Percentiles rank a stretch among this genome's conserved stretches.
phyloP scores from a whole-genome alignment of 2,797 vertebrate species.

The Pseudomugil gertrudae region DNA sequence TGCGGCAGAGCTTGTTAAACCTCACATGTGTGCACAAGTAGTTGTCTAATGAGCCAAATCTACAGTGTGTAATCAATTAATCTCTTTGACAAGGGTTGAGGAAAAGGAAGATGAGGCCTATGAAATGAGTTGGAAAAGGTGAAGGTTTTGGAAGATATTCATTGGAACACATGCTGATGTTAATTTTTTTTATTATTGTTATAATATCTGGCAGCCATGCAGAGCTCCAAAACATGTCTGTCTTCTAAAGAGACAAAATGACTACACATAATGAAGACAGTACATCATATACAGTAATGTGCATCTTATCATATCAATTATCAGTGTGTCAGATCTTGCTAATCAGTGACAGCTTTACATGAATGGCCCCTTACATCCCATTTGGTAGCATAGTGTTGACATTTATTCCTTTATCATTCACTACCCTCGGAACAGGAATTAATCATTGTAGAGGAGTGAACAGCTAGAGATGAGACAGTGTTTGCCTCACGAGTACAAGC shows the following conservation, averaged over 20 bases:
- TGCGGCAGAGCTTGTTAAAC: slow-evolving; percentile 52
- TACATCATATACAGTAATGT: slow-evolving; percentile 2
- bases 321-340: neutral
- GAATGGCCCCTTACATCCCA: neutral
- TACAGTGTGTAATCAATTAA: slow-evolving; percentile 62
- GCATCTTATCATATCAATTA: neutral
- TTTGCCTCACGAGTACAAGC: neutral
- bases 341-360: slow-evolving; percentile 5
- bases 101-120: slow-evolving; percentile 6
- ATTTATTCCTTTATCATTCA: neutral
- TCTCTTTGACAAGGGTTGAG: slow-evolving; percentile 56
- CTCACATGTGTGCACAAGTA: slow-evolving; percentile 48
- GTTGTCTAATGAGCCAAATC: slow-evolving; percentile 60
- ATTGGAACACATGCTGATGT: slow-evolving; percentile 1
- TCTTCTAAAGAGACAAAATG: neutral
- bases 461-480: neutral
- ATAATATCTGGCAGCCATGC: neutral
- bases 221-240: slow-evolving; percentile 2
- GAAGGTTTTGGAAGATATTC: neutral
- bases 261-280: slow-evolving; percentile 4
- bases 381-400: slow-evolving; percentile 1
- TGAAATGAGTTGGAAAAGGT: slow-evolving; percentile 16
- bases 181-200: neutral
- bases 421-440: neutral
- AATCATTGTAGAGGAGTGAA: neutral